Base-by-base conservation (phyloP, 2,888 invertebrate species). In the Dinocampus coccinellae region DNA sequence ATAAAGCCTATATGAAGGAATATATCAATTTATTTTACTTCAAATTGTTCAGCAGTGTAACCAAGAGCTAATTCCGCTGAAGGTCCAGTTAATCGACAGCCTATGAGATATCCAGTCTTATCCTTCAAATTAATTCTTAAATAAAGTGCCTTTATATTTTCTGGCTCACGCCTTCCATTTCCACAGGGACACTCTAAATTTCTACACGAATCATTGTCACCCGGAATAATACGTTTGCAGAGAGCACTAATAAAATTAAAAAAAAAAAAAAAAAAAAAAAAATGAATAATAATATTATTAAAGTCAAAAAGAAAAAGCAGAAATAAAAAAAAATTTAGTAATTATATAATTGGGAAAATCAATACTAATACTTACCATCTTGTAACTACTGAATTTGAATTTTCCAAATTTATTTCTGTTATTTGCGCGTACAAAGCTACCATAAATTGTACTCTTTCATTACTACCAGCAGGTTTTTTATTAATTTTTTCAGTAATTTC, bases 401-500 rank as follows among this genome's bases (percentile, higher is more conserved):
- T 92, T 75, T 94, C 94, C 64, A 95, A 87, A 84, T 95, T 93
- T n/a, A 94, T 89, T 61, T 92, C 90, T 1, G 92, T 92, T 10
- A 95, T 88, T 64, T 91, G 85, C 0, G 91, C 93, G 80, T 91
- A 92, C 7, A 95, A 84, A 3, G 93, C 88, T 1, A 92, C 92
- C n/a, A 93, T 92, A 83, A 95, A 93, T 39, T 92, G 91, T 16
- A 90, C 88, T 70, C 87, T 87, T 62, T 85, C 83, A 10, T 79
- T 81, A 22, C 79, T 75, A 22, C 80, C 81, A 1, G 83, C 78
- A 52, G 72, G 36, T 78, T 88, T 88, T 36, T 82, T 80, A 75
- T 83, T 83, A 76, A 86, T 55, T 67, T 87, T 88, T 55, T 89
- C 88, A 70, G 91, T 87, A 60, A 93, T 89, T 81, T 91, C 90